phyloP scores from a whole-genome alignment of 2,113 vertebrate species.

The Apodemus sylvaticus region DNA sequence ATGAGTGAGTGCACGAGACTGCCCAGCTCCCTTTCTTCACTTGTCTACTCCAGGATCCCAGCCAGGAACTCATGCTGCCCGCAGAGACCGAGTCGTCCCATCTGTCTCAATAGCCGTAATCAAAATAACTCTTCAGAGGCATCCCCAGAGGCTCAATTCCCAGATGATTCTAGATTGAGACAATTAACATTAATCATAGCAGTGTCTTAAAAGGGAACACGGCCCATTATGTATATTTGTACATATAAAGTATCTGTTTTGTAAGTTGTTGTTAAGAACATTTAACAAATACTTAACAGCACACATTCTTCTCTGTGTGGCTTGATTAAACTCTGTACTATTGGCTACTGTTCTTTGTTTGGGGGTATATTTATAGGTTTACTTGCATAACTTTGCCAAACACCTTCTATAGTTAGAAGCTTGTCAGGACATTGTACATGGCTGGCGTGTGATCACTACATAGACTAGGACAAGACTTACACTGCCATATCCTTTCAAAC shows the following conservation, averaged over 20 bases:
- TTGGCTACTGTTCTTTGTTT: slow-evolving; percentile 17
- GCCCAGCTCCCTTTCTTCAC: background rate
- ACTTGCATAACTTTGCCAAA: background rate
- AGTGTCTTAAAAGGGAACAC: slow-evolving; percentile 15
- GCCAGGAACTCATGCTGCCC: background rate
- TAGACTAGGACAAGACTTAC: background rate
- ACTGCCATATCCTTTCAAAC: background rate
- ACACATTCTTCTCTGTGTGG: background rate
- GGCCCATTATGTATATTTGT: background rate
- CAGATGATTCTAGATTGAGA: background rate
- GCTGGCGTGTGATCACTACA: background rate
- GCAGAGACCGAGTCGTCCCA: background rate
- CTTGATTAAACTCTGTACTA: background rate
- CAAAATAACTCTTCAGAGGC: background rate
- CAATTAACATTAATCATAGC: background rate
- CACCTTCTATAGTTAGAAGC: background rate
- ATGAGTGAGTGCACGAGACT: background rate
- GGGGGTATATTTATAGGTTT: background rate
- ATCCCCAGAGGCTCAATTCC: background rate
- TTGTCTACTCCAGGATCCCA: background rate
- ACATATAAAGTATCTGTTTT: background rate
- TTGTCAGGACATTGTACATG: background rate
- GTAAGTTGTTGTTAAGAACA: background rate
- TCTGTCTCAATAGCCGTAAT: no score
- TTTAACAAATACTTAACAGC: background rate